phyloP scores from a whole-genome alignment of 2,113 vertebrate species.

The Seriola quinqueradiata region DNA sequence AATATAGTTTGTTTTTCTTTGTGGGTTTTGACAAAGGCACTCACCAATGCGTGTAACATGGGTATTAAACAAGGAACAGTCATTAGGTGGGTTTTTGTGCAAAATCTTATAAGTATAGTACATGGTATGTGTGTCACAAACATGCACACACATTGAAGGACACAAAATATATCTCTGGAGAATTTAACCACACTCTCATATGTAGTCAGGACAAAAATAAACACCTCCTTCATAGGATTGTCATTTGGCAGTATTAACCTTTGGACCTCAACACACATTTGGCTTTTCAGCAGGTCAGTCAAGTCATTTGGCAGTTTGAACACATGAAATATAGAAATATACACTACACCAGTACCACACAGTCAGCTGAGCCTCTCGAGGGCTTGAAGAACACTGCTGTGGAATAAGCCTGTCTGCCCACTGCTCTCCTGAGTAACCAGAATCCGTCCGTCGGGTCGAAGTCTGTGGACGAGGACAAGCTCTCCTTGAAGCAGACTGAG shows the following conservation, averaged over 20 bases:
- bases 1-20: constrained; percentile 61
- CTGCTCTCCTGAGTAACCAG: constrained; percentile 84
- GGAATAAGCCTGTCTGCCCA: constrained; percentile 83
- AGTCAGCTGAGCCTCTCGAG: constrained; percentile 83
- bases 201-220: constrained; percentile 52
- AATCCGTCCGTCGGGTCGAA: constrained; percentile 81
- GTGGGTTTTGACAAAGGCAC: constrained; percentile 78
- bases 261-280: constrained; percentile 25
- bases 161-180: constrained; percentile 51
- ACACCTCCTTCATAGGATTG: constrained; percentile 51
- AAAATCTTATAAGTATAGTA: constrained; percentile 52
- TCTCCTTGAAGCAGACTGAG: constrained; percentile 85
- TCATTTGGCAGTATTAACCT: constrained; percentile 56
- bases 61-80: constrained; percentile 67
- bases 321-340: constrained; percentile 47
- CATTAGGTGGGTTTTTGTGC: constrained; percentile 66
- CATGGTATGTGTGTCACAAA: constrained; percentile 63
- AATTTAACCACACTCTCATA: constrained; percentile 42
- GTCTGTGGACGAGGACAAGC: constrained; percentile 82
- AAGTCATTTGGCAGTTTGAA: constrained; percentile 67
- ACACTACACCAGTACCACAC: constrained; percentile 20
- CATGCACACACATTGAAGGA: constrained; percentile 62
- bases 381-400: constrained; percentile 78
- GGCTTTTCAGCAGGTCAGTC: constrained; percentile 38
- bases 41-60: constrained; percentile 67